Evolutionary conservation across 2,888 invertebrate genomes (phyloP).

Genomic region (Caenorhabditis japonica): DNA sequence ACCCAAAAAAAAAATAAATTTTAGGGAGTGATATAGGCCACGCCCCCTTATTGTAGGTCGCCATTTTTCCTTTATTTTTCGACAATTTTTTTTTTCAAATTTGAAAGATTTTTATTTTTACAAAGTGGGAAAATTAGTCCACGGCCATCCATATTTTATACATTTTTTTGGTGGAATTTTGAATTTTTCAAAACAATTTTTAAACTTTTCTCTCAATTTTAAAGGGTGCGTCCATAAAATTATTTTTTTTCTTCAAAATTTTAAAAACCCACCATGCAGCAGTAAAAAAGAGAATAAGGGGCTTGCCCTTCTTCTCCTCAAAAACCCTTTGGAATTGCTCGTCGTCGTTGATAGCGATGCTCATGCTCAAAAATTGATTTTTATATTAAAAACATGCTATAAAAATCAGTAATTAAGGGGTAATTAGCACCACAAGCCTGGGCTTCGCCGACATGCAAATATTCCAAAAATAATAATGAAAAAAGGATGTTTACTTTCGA

Average conservation of each 20-base stretch:
- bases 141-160: too few relatives aligned
- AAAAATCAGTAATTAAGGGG: background rate
- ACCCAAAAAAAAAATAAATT: too few relatives aligned
- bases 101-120: too few relatives aligned
- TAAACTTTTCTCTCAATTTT: too few relatives aligned
- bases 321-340: constrained; percentile 18
- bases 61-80: too few relatives aligned
- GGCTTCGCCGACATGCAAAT: too few relatives aligned
- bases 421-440: constrained; percentile 1
- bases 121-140: too few relatives aligned
- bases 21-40: too few relatives aligned
- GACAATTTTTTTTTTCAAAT: too few relatives aligned
- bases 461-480: background rate
- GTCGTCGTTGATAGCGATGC: constrained; percentile 16
- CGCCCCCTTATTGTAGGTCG: too few relatives aligned
- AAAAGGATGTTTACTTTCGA: constrained; percentile 20
- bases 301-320: constrained; percentile 16
- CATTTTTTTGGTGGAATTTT: too few relatives aligned
- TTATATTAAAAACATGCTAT: background rate
- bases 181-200: background rate
- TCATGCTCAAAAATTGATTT: constrained; percentile 5
- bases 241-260: too few relatives aligned
- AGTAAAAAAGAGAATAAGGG: constrained; percentile 30
- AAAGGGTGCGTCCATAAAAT: background rate
- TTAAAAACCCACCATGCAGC: constrained; percentile 22